Conservation (phyloP, 2,888 invertebrate genomes). For the Cactoblastis cactorum region DNA sequence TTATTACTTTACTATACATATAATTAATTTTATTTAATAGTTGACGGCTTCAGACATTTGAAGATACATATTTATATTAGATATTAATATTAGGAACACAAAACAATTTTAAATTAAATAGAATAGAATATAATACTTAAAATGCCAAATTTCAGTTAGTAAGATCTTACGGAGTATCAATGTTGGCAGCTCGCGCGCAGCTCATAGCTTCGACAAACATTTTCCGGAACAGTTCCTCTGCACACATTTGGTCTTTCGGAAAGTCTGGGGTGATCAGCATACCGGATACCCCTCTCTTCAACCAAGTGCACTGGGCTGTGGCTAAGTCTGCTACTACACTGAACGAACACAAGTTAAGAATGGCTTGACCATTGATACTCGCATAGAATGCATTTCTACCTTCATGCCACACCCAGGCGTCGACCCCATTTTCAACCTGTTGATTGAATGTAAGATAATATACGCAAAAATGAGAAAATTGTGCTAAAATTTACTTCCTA, state of each 20-base stretch:
- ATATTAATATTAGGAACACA: too few relatives aligned
- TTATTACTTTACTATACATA: too few relatives aligned
- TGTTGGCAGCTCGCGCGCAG: conserved; percentile 45
- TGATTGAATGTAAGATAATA: not conserved
- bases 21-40: too few relatives aligned
- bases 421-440: conserved; percentile 33
- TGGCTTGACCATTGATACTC: conserved; percentile 39
- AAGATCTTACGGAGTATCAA: conserved; percentile 60
- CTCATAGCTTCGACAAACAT: conserved; percentile 49
- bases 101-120: too few relatives aligned
- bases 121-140: too few relatives aligned
- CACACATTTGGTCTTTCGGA: conserved; percentile 38
- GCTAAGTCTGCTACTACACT: conserved; percentile 42
- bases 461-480: too few relatives aligned
- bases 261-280: conserved; percentile 56
- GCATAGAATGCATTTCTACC: conserved; percentile 46
- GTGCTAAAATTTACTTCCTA: too few relatives aligned
- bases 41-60: too few relatives aligned
- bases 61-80: too few relatives aligned
- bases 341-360: conserved; percentile 61
- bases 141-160: too few relatives aligned
- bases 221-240: conserved; percentile 46
- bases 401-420: conserved; percentile 51
- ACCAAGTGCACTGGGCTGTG: conserved; percentile 55
- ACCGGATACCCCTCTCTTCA: conserved; percentile 54